phyloP scores from a whole-genome alignment of 2,888 invertebrate species.

The Leucozona laternaria region DNA sequence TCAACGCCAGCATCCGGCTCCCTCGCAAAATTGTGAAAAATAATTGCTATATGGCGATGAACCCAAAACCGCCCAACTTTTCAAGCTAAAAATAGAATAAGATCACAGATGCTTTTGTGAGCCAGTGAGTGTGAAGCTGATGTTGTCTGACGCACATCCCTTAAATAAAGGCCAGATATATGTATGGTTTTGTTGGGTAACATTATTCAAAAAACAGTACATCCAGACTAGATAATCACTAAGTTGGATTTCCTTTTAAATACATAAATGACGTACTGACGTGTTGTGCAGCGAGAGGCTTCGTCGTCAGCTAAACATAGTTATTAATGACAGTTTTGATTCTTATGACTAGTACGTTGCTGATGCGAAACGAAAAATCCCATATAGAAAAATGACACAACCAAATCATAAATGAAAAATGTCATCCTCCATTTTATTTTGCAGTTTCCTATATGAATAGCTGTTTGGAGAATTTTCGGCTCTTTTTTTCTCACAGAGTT shows the following conservation, averaged over 20 bases:
- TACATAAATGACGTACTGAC: neutral
- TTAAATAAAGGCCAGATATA: constrained; percentile 20
- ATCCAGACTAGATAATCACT: constrained; percentile 29
- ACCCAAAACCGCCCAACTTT: neutral
- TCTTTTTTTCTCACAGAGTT: too few species aligned
- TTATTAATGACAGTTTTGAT: too few species aligned
- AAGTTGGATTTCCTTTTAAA: constrained; percentile 23
- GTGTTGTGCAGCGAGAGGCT: too few species aligned
- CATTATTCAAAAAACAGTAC: constrained; percentile 5
- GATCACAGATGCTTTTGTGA: constrained; percentile 4
- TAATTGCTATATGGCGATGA: constrained; percentile 49
- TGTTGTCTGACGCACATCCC: neutral
- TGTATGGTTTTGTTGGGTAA: constrained; percentile 11
- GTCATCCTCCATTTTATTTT: too few species aligned
- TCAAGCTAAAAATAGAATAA: constrained; percentile 11
- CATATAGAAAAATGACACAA: too few species aligned
- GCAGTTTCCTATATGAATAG: too few species aligned
- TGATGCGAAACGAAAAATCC: too few species aligned
- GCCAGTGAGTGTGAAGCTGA: neutral
- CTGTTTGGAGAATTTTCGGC: too few species aligned
- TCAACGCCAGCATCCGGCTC: constrained; percentile 23
- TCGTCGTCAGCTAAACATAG: too few species aligned
- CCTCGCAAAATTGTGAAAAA: constrained; percentile 53
- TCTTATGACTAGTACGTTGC: too few species aligned
- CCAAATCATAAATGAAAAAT: too few species aligned